Evolutionary conservation across 1,140 invertebrate species (phyloP).

Genomic region (Drosophila melanogaster): Release_6_plus_ISO1_MT NT_037436.4:5880501-5881000

Average conservation of each 20-base stretch:
- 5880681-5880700: slow-evolving; percentile 74
- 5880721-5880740: slow-evolving; percentile 4
- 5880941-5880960: slow-evolving; percentile 26
- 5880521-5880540: neutral
- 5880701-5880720: slow-evolving; percentile 50
- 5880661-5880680: slow-evolving; percentile 84
- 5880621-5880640: slow-evolving; percentile 84
- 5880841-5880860: slow-evolving; percentile 85
- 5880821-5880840: slow-evolving; percentile 84
- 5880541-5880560: slow-evolving; percentile 17
- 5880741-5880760: neutral
- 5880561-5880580: slow-evolving; percentile 40
- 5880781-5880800: slow-evolving; percentile 80
- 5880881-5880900: slow-evolving; percentile 29
- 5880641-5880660: slow-evolving; percentile 74
- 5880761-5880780: neutral
- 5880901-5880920: slow-evolving; percentile 58
- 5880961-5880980: slow-evolving; percentile 80
- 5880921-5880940: slow-evolving; percentile 52
- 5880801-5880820: slow-evolving; percentile 84
- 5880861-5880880: slow-evolving; percentile 53
- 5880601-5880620: slow-evolving; percentile 81
- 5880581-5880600: slow-evolving; percentile 53
- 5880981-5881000: slow-evolving; percentile 81
- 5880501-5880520: neutral